A percentile compares a stretch with the other conserved stretches of the same genome.
These are phyloP conservation scores for Sebastes kiyomatsui DNA, from an alignment of 2,797 vertebrate genomes.

Conservation along the genomic window DNA sequence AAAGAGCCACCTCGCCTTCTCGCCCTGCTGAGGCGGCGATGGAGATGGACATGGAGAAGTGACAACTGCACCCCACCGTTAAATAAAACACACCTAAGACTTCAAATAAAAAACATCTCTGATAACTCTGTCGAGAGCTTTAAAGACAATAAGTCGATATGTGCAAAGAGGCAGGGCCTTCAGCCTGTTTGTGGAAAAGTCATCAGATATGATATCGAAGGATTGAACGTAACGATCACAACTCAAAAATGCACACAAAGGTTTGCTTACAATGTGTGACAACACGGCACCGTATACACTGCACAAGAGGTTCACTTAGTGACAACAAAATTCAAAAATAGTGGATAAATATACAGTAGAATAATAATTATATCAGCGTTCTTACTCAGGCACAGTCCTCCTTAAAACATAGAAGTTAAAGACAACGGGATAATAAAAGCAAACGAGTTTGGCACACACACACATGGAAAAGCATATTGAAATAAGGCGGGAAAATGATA, in stretches of 20 bases:
- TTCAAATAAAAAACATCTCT: constrained; percentile 20
- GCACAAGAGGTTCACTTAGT: constrained; percentile 82
- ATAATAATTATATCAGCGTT: constrained; percentile 60
- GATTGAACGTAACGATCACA: constrained; percentile 66
- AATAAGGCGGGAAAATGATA: constrained; percentile 60
- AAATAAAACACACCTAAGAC: constrained; percentile 8
- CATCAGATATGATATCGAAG: constrained; percentile 40
- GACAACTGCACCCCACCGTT: constrained; percentile 36
- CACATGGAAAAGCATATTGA: constrained; percentile 25
- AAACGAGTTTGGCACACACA: constrained; percentile 69
- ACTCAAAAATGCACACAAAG: constrained; percentile 73
- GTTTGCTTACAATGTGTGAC: constrained; percentile 77
- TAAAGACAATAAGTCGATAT: constrained; percentile 56
- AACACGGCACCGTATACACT: constrained; percentile 78
- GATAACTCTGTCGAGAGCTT: constrained; percentile 15
- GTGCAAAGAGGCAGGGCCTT: constrained; percentile 76
- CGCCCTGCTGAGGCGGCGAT: not conserved
- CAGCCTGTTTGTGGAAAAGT: constrained; percentile 60
- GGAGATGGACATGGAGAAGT: not conserved
- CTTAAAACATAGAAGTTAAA: constrained; percentile 53
- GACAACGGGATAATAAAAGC: constrained; percentile 36
- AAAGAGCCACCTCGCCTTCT: constrained; percentile 24
- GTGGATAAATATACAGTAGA: constrained; percentile 76
- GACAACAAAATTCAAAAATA: constrained; percentile 75
- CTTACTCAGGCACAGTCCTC: constrained; percentile 79